Conservation (phyloP, 2,113 vertebrate genomes). For the Myotis lucifugus region DNA sequence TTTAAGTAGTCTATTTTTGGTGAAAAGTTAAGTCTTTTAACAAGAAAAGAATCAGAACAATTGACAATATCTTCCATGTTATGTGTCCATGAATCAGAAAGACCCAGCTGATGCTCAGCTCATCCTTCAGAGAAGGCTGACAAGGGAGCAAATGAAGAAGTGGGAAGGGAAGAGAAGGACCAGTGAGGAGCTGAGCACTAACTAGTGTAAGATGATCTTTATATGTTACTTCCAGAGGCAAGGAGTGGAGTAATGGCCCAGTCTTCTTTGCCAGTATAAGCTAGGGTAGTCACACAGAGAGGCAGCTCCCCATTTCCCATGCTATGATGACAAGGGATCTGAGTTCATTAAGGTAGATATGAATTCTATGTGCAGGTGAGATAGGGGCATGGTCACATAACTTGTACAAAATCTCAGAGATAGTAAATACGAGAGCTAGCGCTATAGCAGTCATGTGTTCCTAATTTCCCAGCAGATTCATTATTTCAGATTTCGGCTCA, state of each 20-base stretch:
- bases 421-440: background rate
- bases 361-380: background rate
- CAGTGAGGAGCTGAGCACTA: background rate
- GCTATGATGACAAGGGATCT: background rate
- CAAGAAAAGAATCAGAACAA: background rate
- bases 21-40: background rate
- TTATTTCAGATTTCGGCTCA: constrained; percentile 46
- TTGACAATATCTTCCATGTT: background rate
- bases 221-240: background rate
- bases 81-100: background rate
- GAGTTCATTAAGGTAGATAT: background rate
- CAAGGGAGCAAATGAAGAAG: background rate
- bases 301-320: background rate
- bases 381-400: background rate
- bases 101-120: background rate
- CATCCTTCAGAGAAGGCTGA: background rate
- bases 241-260: background rate
- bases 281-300: background rate
- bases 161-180: background rate
- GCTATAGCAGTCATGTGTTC: background rate
- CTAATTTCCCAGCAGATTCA: constrained; percentile 28
- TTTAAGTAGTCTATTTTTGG: background rate
- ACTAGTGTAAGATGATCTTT: background rate
- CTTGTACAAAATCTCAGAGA: background rate
- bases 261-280: background rate